Base-by-base conservation (phyloP, 1,140 invertebrate genomes). In the Saccostrea glomerata region DNA sequence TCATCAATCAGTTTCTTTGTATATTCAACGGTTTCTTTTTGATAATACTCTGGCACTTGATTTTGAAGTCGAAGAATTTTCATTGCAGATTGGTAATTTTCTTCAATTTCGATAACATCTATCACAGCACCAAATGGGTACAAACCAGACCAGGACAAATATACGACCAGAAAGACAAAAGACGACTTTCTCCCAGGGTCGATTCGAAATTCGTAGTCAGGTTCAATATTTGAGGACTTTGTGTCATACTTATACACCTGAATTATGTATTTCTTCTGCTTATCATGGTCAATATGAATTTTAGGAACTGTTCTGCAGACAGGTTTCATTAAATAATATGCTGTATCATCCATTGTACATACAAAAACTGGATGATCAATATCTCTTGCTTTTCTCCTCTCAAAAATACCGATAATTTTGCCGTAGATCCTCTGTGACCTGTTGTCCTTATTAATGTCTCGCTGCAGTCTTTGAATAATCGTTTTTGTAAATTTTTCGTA, bases 301-400 rank as follows among this genome's bases (percentile, higher is more conserved):
- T 93, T 94, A 40, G 94, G 94, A n/a, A 92, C 84, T 20, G 89
- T 93, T 89, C 91, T 92, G 90, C 92, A 92, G 0, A 94, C n/a
- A 85, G 93, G 93, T 83, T 63, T 84, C 92, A 93, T 92, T 6
- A 94, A 58, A 86, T 90, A 85, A n/a, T 89, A 82, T 25, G 90
- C 89, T 17, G 87, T 58, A 15, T 90, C 86, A 87, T 93, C 92
- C 23, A 92, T 55, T 2, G 88, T 91, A 85, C 93, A 93, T 0
- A 92, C 86, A 85, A 93, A 90, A 7, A 92, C 89, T 4, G 91
- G 90, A 87, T 92, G 85, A 56, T 88, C 85, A 12, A 86, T 54
- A 23, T 92, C 66, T 36, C 87, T 83, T 47, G 36, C 63, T 54
- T 84, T 88, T 70, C 86, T 73, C 66, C 90, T 88, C 12, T 91